Evolutionary conservation across 2,888 invertebrate genomes (phyloP), one percentile per base, ranked within the genome.

Genomic region (Acanthoscelides obtectus): DNA sequence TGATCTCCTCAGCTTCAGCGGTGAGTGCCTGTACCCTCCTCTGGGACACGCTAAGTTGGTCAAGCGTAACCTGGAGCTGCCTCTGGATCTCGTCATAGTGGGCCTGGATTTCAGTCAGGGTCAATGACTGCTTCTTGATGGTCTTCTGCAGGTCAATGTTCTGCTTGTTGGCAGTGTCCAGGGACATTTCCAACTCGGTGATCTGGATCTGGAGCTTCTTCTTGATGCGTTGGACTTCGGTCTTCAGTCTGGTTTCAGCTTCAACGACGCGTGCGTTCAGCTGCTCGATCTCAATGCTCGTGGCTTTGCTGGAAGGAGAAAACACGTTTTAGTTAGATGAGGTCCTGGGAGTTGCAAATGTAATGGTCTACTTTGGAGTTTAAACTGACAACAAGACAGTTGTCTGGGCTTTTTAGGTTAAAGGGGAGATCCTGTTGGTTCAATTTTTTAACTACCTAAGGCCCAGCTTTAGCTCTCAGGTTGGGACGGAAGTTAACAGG

Each of bases 181-280:
- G 91, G 72, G 96, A 94, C 89, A 98, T 91, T 87, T 98, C 98
- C 84, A 98, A 89, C 87, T 98, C 98, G 81, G 97, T 97, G 87
- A 98, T 98, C 84, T 96, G 96, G 85, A 97, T 94, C 88, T 97
- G 97, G 86, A 97, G 89, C 94, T 98, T 98, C 96, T 98, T 98
- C 94, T 98, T 98, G 89, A 98, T 95, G 88, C 98, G 95, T 78
- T 92, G 91, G 72, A 98, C 95, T 87, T 98, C 98, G 82, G 96
- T 93, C 91, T 97, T 97, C 86, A 98, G 89, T 87, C 92, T 95
- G 80, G 96, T 96, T 88, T 98, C 98, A 77, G 97, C 97, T 86
- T 98, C 98, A 75, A 96, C 94, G 80, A 98, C 94, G 82, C 98
- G 96, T 82, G 96, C 95, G 86, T 90, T 96, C 87, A 98, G 89